A percentile compares a stretch with the other conserved stretches of the same genome.
Conservation (phyloP, 2,888 invertebrate genomes). For the Nomada ferruginata region DNA sequence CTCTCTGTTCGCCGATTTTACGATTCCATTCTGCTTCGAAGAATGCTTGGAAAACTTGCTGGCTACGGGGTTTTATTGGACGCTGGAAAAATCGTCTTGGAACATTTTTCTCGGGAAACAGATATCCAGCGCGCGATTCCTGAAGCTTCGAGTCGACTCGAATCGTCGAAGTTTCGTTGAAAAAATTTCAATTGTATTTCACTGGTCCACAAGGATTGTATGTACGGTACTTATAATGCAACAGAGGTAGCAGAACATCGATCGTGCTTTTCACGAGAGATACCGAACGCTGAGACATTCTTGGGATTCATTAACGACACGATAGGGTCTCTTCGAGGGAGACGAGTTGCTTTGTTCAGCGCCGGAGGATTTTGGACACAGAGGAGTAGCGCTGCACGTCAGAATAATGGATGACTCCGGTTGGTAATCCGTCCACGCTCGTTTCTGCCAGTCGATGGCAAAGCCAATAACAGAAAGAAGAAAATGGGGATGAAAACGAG, state of each 20-base stretch:
- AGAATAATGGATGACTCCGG: conserved; percentile 61
- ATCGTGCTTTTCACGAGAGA: neutral
- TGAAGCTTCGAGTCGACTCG: no score
- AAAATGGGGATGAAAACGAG: conserved; percentile 12
- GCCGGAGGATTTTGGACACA: conserved; percentile 42
- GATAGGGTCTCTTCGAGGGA: conserved; percentile 25
- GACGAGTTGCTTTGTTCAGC: conserved; percentile 35
- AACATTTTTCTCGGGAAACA: neutral
- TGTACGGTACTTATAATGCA: no score
- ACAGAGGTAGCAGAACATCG: no score
- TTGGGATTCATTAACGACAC: conserved; percentile 51
- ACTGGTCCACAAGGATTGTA: no score
- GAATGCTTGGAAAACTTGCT: neutral
- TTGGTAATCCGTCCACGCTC: conserved; percentile 51
- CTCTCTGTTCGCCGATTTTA: conserved; percentile 4
- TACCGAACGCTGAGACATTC: conserved; percentile 22
- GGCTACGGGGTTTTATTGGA: no score
- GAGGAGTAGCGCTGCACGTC: conserved; percentile 29
- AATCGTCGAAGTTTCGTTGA: no score
- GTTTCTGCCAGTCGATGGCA: conserved; percentile 58
- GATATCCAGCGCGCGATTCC: no score
- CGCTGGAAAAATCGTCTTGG: neutral
- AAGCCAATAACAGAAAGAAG: conserved; percentile 38
- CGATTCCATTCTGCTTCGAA: neutral
- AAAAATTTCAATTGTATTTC: no score